Evolutionary conservation across 2,113 vertebrate species (phyloP).

Genomic region (Lathamus discolor): DNA sequence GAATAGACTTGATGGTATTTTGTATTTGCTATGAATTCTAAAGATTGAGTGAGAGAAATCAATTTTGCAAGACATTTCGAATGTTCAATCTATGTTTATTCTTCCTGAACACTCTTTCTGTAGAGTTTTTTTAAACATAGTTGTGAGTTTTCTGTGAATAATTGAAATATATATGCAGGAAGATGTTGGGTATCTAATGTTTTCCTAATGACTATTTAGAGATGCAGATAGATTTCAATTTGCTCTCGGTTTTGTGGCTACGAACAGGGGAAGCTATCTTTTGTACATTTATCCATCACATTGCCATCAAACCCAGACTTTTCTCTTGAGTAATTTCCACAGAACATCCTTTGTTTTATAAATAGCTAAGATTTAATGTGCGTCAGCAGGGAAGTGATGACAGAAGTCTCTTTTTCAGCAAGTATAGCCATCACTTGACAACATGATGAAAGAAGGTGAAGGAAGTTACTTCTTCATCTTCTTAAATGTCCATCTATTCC

Average conservation of each 20-base stretch:
- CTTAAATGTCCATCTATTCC: not conserved
- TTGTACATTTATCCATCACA: not conserved
- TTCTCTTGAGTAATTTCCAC: not conserved
- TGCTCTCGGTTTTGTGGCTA: not conserved
- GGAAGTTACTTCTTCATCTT: not conserved
- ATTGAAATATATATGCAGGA: not conserved
- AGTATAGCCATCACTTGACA: not conserved
- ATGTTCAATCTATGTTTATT: constrained; percentile 5
- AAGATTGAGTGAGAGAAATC: not conserved
- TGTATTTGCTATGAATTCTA: constrained; percentile 10
- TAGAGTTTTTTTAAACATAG: not conserved
- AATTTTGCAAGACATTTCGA: not conserved
- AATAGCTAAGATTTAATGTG: not conserved
- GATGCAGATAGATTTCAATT: not conserved
- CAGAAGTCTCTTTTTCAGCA: not conserved
- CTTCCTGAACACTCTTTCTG: not conserved
- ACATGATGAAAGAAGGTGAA: not conserved
- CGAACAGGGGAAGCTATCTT: not conserved
- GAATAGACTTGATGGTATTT: not conserved
- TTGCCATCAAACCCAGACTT: not conserved
- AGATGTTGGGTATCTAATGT: not conserved
- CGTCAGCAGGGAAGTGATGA: not conserved
- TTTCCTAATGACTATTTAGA: not conserved
- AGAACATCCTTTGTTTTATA: not conserved
- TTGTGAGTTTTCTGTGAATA: not conserved